Base-by-base conservation (phyloP, 2,888 invertebrate species). In the Crocallis elinguaria region DNA sequence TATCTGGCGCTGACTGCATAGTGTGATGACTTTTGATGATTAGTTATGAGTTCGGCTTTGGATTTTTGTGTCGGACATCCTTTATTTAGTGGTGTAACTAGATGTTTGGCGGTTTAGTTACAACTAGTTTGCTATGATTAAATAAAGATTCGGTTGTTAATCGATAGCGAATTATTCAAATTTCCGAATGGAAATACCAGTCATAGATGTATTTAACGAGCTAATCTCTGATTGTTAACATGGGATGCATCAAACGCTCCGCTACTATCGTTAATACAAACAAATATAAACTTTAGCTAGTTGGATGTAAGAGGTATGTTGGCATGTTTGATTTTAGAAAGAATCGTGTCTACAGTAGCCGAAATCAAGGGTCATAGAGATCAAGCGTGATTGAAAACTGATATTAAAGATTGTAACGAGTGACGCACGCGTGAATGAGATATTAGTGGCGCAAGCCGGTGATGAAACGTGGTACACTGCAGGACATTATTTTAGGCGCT, bases 381-480 rank as follows among this genome's bases (percentile, higher is more conserved):
- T 88, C 89, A 88, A 82, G 62, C 86, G 84, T 86, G 89, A 88
- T 88, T 83, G 75, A 85, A 87, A 88, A 87, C 84, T 88, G 88
- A 89, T 89, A 87, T 84, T 80, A 81, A 76, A 84, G 84, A 87
- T 87, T 79, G 79, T 79, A 75, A 75, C 65, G 64, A 87, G 79
- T 84, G 88, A 87, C 81, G 86, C 80, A 88, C 84, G 88, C 87
- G 85, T 88, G 86, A 87, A 88, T 88, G 82, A 89, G 84, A 85
- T 86, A 86, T 86, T 84, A 84, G 76, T 79, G 74, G 80, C 73
- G 78, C 64, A 80, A 80, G 74, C 55, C 62, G 70, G 60, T 74
- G 75, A 69, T 74, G 75, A 75, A 80, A 78, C 72, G 57, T 58
- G 43, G 53, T 67, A 60, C 64, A 71, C 66, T 70, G 63, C 48